Percentiles rank a stretch among this genome's conserved stretches.
phyloP scores from a whole-genome alignment of 2,888 invertebrate genomes.

The Lymantria monacha region DNA sequence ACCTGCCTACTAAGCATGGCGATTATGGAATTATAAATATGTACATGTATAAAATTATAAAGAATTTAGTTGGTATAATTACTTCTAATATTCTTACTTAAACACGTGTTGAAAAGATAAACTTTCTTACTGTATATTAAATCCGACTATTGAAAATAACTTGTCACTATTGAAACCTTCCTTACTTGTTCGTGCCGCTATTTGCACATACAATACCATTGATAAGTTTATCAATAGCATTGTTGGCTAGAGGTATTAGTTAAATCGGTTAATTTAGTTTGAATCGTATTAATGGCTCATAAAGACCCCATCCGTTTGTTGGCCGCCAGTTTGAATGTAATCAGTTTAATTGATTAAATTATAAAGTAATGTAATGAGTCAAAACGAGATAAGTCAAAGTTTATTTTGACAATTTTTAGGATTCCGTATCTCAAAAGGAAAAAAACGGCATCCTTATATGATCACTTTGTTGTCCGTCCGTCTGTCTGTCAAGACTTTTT shows the following conservation, averaged over 20 bases:
- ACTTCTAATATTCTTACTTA: no score
- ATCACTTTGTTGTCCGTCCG: no score
- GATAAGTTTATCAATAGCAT: slow-evolving; percentile 10
- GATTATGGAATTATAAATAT: no score
- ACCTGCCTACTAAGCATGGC: no score
- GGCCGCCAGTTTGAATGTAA: background rate
- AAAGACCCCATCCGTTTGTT: slow-evolving; percentile 1
- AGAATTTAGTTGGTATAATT: no score
- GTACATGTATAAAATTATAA: no score
- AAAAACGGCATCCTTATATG: no score
- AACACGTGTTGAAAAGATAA: no score
- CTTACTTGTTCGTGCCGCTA: background rate
- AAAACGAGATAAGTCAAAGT: no score
- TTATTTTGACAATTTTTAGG: no score
- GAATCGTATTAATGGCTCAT: slow-evolving; percentile 2
- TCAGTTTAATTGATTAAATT: slow-evolving; percentile 2
- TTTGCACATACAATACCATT: slow-evolving; percentile 1
- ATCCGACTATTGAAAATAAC: background rate
- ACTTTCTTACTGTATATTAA: background rate
- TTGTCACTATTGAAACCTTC: background rate
- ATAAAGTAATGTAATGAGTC: background rate
- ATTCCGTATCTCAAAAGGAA: no score
- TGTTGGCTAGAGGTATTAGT: slow-evolving; percentile 8
- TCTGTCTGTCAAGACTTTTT: no score
- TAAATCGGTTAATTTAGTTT: slow-evolving; percentile 8